These are phyloP conservation scores for Okapia johnstoni DNA, from an alignment of 2,113 vertebrate genomes.

Conservation along the genomic window DNA sequence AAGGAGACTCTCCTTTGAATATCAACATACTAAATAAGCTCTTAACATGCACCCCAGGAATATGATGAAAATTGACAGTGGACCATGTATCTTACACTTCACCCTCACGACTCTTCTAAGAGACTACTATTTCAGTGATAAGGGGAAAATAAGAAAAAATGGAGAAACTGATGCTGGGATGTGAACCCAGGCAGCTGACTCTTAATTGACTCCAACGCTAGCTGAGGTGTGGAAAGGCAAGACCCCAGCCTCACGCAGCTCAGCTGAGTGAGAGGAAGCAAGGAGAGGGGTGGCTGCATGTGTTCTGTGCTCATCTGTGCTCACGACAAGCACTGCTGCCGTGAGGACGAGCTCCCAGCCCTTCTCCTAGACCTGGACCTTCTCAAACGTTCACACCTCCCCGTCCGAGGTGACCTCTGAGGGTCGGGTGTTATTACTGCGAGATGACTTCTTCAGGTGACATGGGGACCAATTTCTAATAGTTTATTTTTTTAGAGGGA, in stretches of 20 bases:
- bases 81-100: background rate
- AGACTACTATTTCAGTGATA: background rate
- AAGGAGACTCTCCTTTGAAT: background rate
- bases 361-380: background rate
- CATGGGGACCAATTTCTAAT: background rate
- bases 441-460: background rate
- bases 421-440: background rate
- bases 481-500: background rate
- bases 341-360: background rate
- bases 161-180: background rate
- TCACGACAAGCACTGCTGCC: background rate
- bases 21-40: background rate
- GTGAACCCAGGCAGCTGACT: background rate
- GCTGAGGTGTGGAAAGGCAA: background rate
- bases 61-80: background rate
- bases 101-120: background rate
- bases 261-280: background rate
- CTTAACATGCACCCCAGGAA: background rate
- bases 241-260: background rate
- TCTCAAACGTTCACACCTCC: background rate
- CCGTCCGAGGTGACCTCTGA: background rate
- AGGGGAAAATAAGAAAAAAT: background rate
- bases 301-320: background rate
- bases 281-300: background rate
- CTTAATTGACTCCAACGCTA: background rate